Percentiles rank a stretch among this genome's conserved stretches.
Conservation (phyloP, 2,888 invertebrate genomes). For the Eupithecia centaureata region DNA sequence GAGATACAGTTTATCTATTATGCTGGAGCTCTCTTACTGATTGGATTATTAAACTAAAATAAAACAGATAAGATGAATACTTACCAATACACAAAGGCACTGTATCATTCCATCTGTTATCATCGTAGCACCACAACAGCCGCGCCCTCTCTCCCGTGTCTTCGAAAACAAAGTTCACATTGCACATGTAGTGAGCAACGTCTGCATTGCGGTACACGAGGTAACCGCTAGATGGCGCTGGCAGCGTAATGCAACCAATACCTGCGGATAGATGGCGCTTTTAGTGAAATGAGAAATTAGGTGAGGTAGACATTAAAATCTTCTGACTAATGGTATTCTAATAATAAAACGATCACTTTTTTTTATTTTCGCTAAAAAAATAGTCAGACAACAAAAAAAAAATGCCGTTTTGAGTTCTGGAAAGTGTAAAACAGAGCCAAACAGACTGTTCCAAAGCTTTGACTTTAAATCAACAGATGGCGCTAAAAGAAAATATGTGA, state of each 20-base stretch:
- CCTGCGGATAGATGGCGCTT: constrained; percentile 73
- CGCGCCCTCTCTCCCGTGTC: constrained; percentile 86
- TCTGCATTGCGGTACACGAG: constrained; percentile 86
- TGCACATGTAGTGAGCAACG: constrained; percentile 87
- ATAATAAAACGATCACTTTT: too few species aligned
- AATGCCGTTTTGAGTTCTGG: too few species aligned
- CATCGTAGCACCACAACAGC: constrained; percentile 85
- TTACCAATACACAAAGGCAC: constrained; percentile 87
- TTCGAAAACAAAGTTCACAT: constrained; percentile 86
- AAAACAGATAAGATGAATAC: constrained; percentile 48
- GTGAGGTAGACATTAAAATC: too few species aligned
- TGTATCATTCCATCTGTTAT: constrained; percentile 86
- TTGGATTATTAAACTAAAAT: too few species aligned
- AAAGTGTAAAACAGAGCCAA: not conserved
- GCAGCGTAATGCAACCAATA: constrained; percentile 86
- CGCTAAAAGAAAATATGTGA: not conserved
- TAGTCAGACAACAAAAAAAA: too few species aligned
- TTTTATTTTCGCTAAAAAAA: too few species aligned
- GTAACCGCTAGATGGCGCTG: constrained; percentile 87
- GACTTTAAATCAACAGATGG: constrained; percentile 21
- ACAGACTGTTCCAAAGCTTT: not conserved
- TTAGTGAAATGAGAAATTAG: too few species aligned
- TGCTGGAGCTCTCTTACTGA: too few species aligned
- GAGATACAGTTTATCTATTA: too few species aligned
- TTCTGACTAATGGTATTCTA: too few species aligned